Base-by-base conservation (phyloP, 2,888 invertebrate species). In the Agonopterix heracliana region DNA sequence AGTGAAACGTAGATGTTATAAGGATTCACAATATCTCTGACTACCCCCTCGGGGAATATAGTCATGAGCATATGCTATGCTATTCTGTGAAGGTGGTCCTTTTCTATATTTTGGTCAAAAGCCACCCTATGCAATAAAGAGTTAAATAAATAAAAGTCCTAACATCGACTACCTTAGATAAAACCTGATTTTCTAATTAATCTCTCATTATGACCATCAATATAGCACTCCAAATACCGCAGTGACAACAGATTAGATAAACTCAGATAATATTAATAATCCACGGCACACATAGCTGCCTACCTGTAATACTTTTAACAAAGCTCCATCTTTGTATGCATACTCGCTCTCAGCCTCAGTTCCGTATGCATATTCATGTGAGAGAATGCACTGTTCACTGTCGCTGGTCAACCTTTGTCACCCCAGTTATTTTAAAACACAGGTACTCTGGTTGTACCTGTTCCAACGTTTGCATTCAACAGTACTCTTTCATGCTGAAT, bases 181-280 rank as follows among this genome's bases (percentile, higher is more conserved):
- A 26, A 26, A 26, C 26, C 26, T 5, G 26, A 26, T 26, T 26
- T 26, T 26, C 5, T 26, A 26, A 26, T 26, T 26, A 26, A 26
- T 26, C 26, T 26, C 26, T 26, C 26, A 26, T 26, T 26, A 26
- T 26, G 26, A 26, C 5, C 26, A 26, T 26, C 26, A 26, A 26
- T 26, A 7, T 26, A 3, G 26, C 7, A 26, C 26, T 26, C 26
- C 5, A 26, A 26, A 26, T 26, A 26, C 3, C 26, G 26, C 26
- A 26, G 26, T 26, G 26, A 26, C 5, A 26, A 7, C 5, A 26
- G 9, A 38, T 38, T 38, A 38, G 38, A 38, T 38, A 38, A 10
- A 38, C 38, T 38, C 3, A 68, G 69, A 74, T 75, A 71, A 67
- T 65, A 26, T 74, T 75, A 71, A 67, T 65, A 26, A 26, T 56